Base-by-base conservation (phyloP, 2,113 vertebrate species). In the Sphaerodactylus townsendi region DNA sequence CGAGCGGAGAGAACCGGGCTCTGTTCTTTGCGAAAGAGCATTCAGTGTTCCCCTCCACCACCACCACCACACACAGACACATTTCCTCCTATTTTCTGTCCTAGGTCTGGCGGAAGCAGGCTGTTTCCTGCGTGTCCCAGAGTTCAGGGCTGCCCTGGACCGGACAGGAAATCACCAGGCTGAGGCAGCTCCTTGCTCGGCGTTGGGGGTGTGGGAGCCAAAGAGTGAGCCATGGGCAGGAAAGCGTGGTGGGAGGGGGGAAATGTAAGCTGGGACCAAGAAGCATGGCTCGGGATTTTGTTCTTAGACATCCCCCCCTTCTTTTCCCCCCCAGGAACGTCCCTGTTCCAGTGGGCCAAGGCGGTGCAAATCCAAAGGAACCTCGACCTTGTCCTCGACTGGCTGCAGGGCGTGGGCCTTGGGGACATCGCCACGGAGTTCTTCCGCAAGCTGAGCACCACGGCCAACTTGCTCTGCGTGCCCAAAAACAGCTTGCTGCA, bases 361-460 rank as follows among this genome's bases (percentile, higher is more conserved):
- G 98, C 97, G 0, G 98, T 98, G 82, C 98, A 98, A 90, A 98
- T 98, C 88, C 96, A 97, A 70, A 98, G 98, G 74, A 98, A 98
- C 93, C 89, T 98, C 91, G 98, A 98, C 89, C 92, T 98, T 71
- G 97, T 98, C 80, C 90, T 98, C 84, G 98, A 98, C 88, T 98
- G 98, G 98, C 95, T 98, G 11, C 97, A 98, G 89, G 97, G 97
- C 1, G 97, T 96, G 2, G 98, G 97, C 44, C 94, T 98, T 30
- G 98, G 97, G 25, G 98, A 98, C 92, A 98, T 98, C 14, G 98
- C 98, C 37, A 95, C 97, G 0, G 97, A 98, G 84, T 98, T 98
- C 88, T 97, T 98, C 94, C 96, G 97, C 93, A 98, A 98, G 91
- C 95, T 98, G 82, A 98, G 97, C 35, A 89, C 97, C 92, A 97